Evolutionary conservation across 2,888 invertebrate species (phyloP).

Genomic region (Chymomyza amoena): DNA sequence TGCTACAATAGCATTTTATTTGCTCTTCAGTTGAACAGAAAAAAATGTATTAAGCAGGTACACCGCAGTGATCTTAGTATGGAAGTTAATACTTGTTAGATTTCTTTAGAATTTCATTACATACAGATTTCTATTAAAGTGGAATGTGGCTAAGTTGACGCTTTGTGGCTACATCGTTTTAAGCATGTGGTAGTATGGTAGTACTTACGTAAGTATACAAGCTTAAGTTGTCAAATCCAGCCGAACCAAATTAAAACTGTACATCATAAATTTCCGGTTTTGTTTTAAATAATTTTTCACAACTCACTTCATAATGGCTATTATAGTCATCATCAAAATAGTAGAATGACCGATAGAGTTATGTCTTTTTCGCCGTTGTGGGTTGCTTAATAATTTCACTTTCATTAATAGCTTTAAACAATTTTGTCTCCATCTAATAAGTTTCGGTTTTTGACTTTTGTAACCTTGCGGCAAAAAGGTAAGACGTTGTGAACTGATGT

Average conservation of each 20-base stretch:
- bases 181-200: neutral
- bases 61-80: no score
- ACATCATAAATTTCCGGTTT: constrained; percentile 38
- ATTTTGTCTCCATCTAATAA: neutral
- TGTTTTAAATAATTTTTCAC: constrained; percentile 41
- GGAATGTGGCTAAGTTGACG: no score
- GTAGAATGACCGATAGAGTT: neutral
- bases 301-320: constrained; percentile 34
- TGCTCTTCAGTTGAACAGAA: no score
- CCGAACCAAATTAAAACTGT: constrained; percentile 28
- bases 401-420: constrained; percentile 46
- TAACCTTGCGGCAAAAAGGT: neutral
- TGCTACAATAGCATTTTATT: no score
- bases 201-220: neutral
- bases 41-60: no score
- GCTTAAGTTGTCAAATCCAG: neutral
- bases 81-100: no score
- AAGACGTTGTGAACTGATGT: neutral
- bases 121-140: neutral
- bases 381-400: constrained; percentile 52
- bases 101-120: no score
- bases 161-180: no score
- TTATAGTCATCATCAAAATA: constrained; percentile 8
- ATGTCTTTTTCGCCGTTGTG: no score
- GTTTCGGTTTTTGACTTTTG: constrained; percentile 21